Evolutionary conservation across 2,797 vertebrate species (phyloP).

Genomic region (Chiloscyllium punctatum): DNA sequence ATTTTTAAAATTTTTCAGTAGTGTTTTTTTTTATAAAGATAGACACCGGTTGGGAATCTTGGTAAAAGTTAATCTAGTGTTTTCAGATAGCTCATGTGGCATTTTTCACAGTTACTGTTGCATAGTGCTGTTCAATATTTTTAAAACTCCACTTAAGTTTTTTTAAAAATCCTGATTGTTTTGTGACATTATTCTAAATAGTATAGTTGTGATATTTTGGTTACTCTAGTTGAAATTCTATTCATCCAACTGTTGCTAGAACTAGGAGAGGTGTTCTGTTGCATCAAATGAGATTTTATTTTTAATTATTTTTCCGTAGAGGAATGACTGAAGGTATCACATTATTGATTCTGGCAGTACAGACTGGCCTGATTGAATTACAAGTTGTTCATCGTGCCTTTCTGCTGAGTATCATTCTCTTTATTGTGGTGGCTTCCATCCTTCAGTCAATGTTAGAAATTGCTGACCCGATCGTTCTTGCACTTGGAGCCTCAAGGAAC

Average conservation of each 20-base stretch:
- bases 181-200: background rate
- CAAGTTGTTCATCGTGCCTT: conserved; percentile 96
- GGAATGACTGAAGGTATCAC: conserved; percentile 98
- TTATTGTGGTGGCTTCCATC: conserved; percentile 94
- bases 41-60: background rate
- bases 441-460: conserved; percentile 98
- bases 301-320: conserved; percentile 53
- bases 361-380: conserved; percentile 93
- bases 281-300: background rate
- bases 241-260: background rate
- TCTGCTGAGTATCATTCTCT: conserved; percentile 95
- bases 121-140: background rate
- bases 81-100: background rate
- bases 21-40: background rate
- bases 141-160: background rate
- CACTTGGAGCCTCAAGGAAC: conserved; percentile 90
- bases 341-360: conserved; percentile 86
- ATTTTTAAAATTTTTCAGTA: background rate
- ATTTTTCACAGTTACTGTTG: background rate
- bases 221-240: background rate
- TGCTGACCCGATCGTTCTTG: conserved; percentile 91
- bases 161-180: background rate
- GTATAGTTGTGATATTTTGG: background rate
- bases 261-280: background rate
- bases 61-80: background rate